These are phyloP conservation scores for Tribolium madens DNA, from an alignment of 1,140 invertebrate species.

Conservation along the genomic window DNA sequence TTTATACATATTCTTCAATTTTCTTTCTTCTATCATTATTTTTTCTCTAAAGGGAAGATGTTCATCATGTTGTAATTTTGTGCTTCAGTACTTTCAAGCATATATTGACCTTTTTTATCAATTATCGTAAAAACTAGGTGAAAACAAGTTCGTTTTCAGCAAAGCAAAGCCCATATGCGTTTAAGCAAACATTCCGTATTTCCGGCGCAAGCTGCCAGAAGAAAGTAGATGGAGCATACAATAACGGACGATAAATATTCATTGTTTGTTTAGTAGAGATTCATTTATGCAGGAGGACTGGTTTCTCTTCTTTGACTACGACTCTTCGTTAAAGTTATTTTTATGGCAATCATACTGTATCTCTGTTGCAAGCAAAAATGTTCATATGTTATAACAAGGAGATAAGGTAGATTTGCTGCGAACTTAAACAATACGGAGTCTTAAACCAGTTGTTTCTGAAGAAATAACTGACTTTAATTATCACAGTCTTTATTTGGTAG, in stretches of 20 bases:
- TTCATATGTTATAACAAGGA: not conserved
- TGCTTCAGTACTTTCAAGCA: too few species aligned
- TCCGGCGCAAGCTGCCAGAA: slow-evolving; percentile 17
- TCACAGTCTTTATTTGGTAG: too few species aligned
- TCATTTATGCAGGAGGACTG: slow-evolving; percentile 48
- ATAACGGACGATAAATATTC: slow-evolving; percentile 47
- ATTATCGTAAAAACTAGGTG: not conserved
- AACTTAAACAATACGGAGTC: not conserved
- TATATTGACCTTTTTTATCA: too few species aligned
- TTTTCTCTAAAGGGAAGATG: too few species aligned
- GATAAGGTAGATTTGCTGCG: not conserved
- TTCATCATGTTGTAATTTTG: too few species aligned
- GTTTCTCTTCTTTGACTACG: slow-evolving; percentile 40
- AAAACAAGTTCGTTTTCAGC: not conserved
- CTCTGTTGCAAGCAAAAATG: slow-evolving; percentile 22
- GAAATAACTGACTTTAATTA: too few species aligned
- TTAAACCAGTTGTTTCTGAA: too few species aligned
- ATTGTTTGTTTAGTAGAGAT: slow-evolving; percentile 45
- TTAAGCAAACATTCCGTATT: slow-evolving; percentile 5
- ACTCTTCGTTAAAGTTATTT: slow-evolving; percentile 32
- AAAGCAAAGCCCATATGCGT: not conserved
- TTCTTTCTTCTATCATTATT: too few species aligned
- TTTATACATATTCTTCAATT: too few species aligned
- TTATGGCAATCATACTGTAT: slow-evolving; percentile 25
- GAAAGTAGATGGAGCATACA: slow-evolving; percentile 35